Percentiles rank a stretch among this genome's conserved stretches.
phyloP scores from a whole-genome alignment of 1,140 invertebrate species.

The Bombyx mandarina region DNA sequence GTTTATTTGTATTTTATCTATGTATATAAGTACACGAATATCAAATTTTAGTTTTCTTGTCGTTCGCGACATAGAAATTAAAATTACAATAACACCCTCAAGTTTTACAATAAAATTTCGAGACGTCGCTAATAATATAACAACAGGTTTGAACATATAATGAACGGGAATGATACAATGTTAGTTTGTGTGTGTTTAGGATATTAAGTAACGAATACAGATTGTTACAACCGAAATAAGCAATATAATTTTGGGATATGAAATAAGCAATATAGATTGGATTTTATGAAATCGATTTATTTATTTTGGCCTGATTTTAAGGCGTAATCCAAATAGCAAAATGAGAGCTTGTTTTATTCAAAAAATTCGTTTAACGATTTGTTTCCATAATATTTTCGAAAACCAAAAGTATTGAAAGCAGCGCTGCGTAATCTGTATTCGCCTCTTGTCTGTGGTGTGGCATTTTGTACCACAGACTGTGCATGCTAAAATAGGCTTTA shows the following conservation, averaged over 20 bases:
- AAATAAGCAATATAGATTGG: neutral
- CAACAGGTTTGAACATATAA: conserved; percentile 7
- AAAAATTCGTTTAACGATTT: no score
- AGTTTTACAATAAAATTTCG: no score
- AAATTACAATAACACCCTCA: no score
- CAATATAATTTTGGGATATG: neutral
- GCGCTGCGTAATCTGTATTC: conserved; percentile 20
- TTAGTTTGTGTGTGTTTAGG: conserved; percentile 44
- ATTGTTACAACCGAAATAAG: conserved; percentile 4
- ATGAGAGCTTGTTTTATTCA: no score
- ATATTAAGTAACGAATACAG: conserved; percentile 34
- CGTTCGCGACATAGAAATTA: no score
- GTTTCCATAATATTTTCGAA: no score
- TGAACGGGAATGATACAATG: conserved; percentile 34
- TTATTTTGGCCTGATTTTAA: no score
- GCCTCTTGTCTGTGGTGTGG: conserved; percentile 22
- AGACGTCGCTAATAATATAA: no score
- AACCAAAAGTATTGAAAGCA: neutral
- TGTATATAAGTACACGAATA: no score
- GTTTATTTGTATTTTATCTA: conserved; percentile 4
- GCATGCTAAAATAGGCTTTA: conserved; percentile 52
- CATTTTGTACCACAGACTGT: conserved; percentile 21
- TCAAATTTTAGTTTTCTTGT: no score
- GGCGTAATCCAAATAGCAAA: no score
- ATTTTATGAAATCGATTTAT: no score